Conservation (phyloP, 1,140 invertebrate species). For the Ostrea denselamellosa region DNA sequence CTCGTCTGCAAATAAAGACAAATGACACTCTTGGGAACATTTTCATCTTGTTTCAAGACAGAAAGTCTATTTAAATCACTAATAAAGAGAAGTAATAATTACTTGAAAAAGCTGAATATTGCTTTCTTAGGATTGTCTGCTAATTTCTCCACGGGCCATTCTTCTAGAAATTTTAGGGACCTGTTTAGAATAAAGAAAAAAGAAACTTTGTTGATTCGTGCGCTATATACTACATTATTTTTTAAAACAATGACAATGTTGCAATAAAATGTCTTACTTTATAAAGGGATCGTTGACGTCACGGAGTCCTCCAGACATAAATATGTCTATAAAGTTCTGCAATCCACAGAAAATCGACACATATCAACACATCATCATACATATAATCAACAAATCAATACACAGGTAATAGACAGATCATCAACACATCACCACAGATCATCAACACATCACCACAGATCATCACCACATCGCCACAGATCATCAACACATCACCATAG, state of each 20-base stretch:
- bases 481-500: no score
- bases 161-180: conserved; percentile 64
- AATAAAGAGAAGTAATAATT: neutral
- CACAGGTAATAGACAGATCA: no score
- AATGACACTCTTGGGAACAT: neutral
- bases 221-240: no score
- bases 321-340: conserved; percentile 72
- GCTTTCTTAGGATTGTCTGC: conserved; percentile 68
- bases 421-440: no score
- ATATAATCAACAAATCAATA: no score
- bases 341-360: conserved; percentile 28
- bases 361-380: no score
- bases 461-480: no score
- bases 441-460: no score
- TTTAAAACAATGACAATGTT: no score
- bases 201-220: no score
- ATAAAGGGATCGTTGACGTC: conserved; percentile 70
- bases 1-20: conserved; percentile 57
- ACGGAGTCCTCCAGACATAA: conserved; percentile 72
- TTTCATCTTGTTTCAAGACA: no score
- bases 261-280: conserved; percentile 55
- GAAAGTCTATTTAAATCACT: no score
- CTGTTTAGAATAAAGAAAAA: conserved; percentile 56
- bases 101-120: conserved; percentile 73
- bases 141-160: conserved; percentile 71